phyloP scores from a whole-genome alignment of 1,140 invertebrate genomes.

The Nebria ingens region DNA sequence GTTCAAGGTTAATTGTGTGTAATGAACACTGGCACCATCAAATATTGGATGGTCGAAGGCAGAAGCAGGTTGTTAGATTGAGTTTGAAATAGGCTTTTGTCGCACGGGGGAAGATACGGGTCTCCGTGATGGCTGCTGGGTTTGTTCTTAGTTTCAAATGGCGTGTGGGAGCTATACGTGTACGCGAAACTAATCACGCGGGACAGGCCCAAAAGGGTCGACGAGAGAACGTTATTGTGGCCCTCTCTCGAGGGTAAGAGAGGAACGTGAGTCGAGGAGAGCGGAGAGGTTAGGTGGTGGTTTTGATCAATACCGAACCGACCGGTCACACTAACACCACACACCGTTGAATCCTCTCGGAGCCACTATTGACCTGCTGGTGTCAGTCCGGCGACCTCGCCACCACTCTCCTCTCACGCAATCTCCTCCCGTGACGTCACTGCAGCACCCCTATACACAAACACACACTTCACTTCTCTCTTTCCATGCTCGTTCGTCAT shows the following conservation, averaged over 20 bases:
- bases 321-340: conserved; percentile 7
- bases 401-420: background rate
- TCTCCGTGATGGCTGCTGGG: background rate
- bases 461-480: background rate
- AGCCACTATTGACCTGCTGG: conserved; percentile 6
- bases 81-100: too few relatives aligned
- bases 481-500: background rate
- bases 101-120: background rate
- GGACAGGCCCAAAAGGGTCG: background rate
- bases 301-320: conserved; percentile 9
- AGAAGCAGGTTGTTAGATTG: too few relatives aligned
- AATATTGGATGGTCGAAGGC: too few relatives aligned
- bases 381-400: conserved; percentile 4
- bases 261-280: background rate
- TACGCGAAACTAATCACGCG: conserved; percentile 7
- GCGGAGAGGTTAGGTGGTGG: background rate
- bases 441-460: background rate
- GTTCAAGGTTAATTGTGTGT: too few relatives aligned
- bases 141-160: background rate
- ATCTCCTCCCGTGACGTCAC: conserved; percentile 1
- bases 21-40: too few relatives aligned
- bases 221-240: too few relatives aligned
- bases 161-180: too few relatives aligned
- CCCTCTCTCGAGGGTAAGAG: too few relatives aligned
- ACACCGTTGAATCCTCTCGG: background rate